These are phyloP conservation scores for Drosophila leontia DNA, from an alignment of 1,140 invertebrate genomes.

Conservation along the genomic window DNA sequence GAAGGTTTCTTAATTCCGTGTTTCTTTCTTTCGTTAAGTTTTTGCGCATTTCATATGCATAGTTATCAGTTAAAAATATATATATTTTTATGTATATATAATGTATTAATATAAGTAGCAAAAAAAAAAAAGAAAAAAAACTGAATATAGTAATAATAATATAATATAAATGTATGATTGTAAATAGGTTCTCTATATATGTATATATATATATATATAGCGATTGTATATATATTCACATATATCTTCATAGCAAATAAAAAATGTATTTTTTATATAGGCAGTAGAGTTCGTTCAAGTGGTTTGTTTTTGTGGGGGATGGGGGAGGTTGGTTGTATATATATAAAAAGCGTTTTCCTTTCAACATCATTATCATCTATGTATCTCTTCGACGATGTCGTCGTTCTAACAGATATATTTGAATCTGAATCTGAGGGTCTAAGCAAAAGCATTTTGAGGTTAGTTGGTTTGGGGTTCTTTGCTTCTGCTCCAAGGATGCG, in stretches of 20 bases:
- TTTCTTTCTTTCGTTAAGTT: constrained; percentile 30
- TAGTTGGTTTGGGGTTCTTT: constrained; percentile 6
- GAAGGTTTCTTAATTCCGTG: constrained; percentile 35
- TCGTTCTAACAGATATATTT: constrained; percentile 12
- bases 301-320: constrained; percentile 12
- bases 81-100: constrained; percentile 1
- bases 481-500: constrained; percentile 36
- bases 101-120: constrained; percentile 22
- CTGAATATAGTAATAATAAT: constrained; percentile 9
- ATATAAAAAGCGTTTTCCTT: constrained; percentile 55
- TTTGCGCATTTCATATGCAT: constrained; percentile 68
- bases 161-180: constrained; percentile 22
- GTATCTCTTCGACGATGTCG: too few relatives aligned
- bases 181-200: constrained; percentile 43
- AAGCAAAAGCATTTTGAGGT: constrained; percentile 32
- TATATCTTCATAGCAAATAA: constrained; percentile 41
- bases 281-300: constrained; percentile 56
- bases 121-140: constrained; percentile 34
- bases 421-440: constrained; percentile 20
- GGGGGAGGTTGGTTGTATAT: constrained; percentile 1
- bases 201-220: constrained; percentile 26
- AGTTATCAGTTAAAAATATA: constrained; percentile 48
- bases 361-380: constrained; percentile 23
- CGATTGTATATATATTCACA: constrained; percentile 10
- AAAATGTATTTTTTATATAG: constrained; percentile 56